Conservation (phyloP, 1,140 invertebrate species). For the Bursaphelenchus mucronatus region DNA sequence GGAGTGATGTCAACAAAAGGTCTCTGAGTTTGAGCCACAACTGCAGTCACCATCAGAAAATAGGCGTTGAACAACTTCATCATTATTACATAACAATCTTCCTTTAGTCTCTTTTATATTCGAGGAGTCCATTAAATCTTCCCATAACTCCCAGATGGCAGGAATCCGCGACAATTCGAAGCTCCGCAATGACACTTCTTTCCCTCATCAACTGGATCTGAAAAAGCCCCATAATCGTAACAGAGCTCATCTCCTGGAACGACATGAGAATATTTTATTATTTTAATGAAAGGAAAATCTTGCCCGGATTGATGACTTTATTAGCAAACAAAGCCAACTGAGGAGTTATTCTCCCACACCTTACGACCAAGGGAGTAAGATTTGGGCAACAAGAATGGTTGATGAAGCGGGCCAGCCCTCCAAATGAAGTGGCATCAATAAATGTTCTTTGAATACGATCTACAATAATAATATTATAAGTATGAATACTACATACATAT, state of each 20-base stretch:
- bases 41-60: not conserved
- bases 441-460: constrained; percentile 6
- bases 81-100: not conserved
- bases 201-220: not conserved
- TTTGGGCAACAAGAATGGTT: constrained; percentile 99
- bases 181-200: constrained; percentile 31
- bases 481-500: too few species aligned
- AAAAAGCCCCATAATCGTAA: constrained; percentile 31
- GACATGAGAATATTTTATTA: constrained; percentile 6
- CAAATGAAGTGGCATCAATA: constrained; percentile 21
- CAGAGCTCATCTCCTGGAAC: constrained; percentile 31
- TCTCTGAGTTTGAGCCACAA: not conserved
- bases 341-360: constrained; percentile 24
- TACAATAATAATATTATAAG: not conserved
- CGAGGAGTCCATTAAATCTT: not conserved
- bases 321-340: constrained; percentile 30
- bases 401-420: constrained; percentile 82
- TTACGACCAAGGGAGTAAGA: constrained; percentile 56
- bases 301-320: constrained; percentile 31
- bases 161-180: constrained; percentile 5
- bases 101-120: not conserved
- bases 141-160: not conserved
- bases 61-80: not conserved
- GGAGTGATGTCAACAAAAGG: constrained; percentile 44
- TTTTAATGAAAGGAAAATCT: not conserved